These are phyloP conservation scores for Netelia virgata DNA, from an alignment of 2,888 invertebrate genomes.

Conservation along the genomic window DNA sequence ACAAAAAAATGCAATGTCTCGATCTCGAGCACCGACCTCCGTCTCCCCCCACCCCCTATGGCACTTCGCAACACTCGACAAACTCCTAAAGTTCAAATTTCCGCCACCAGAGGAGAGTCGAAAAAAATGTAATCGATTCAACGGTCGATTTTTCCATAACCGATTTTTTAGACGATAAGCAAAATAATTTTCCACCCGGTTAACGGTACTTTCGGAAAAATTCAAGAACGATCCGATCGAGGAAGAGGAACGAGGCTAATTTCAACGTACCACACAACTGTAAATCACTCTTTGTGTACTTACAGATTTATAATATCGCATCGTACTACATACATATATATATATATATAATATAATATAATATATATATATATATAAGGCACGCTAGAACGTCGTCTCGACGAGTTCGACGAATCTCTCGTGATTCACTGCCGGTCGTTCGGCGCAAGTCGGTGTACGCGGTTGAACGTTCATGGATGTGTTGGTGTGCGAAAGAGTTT, in stretches of 20 bases:
- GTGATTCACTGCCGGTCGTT: constrained; percentile 59
- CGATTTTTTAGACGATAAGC: background rate
- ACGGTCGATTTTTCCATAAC: no score
- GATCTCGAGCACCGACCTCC: constrained; percentile 27
- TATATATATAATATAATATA: no score
- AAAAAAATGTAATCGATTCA: background rate
- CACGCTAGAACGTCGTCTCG: constrained; percentile 49
- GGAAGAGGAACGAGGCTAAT: constrained; percentile 22
- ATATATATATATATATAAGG: no score
- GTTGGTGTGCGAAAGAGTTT: constrained; percentile 54
- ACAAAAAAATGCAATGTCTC: constrained; percentile 22
- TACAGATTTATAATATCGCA: constrained; percentile 5
- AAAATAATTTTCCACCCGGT: background rate
- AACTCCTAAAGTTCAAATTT: background rate
- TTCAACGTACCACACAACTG: constrained; percentile 32
- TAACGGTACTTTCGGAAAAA: background rate
- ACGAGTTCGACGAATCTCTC: constrained; percentile 54
- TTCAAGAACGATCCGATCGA: background rate
- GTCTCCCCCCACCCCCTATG: background rate
- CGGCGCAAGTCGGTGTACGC: constrained; percentile 31
- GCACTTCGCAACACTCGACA: constrained; percentile 12
- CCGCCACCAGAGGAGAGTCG: background rate
- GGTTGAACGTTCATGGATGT: constrained; percentile 11
- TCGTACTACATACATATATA: background rate
- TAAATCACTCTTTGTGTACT: constrained; percentile 33